Base-by-base conservation (phyloP, 2,888 invertebrate species). In the Trachelus iudaicus region DNA sequence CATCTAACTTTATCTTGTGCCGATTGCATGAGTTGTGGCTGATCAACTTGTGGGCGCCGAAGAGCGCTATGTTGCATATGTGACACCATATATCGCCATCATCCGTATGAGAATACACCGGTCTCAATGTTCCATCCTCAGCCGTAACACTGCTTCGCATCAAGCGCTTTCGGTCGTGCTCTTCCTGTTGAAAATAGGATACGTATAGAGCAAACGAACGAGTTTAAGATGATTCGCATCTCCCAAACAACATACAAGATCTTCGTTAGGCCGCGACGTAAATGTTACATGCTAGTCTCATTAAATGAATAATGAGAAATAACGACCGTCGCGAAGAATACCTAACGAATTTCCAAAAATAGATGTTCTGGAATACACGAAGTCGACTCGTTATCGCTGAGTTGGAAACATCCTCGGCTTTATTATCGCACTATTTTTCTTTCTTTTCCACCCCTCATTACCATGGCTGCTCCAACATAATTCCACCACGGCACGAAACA, bases 11-110 rank as follows among this genome's bases (percentile, higher is more conserved):
- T 74, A 91, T 88, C 82, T 91, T 90, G 83, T 92, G 92, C 77
- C 90, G 90, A 83, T 90, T 91, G 80, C 91, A 90, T 34, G 86
- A 85, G 78, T 92, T 91, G 84, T 92, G 92, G 80, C 87, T 90
- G 77, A 90, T 82, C 69, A 92, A 85, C 40, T 91, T 91, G 80
- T 91, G 91, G 1, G 91, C 89, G 3, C 91, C 91, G 77, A 91
- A 91, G 12, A 91, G 81, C 34, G 91, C 89, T 71, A 91, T 87
- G 76, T 91, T 91, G 85, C 92, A 92, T 80, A 91, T 91, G 81
- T 92, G 91, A 84, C 92, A 92, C 91, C 91, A 91, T 80, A 91
- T 89, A 81, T 91, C 91, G 75, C 90, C 89, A 77, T 91, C 91
- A 74, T 90, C 91, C 0, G 90, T 91, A 75, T 89, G 88, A 12